Conservation (phyloP, 2,797 vertebrate genomes). For the Pitangus sulphuratus region DNA sequence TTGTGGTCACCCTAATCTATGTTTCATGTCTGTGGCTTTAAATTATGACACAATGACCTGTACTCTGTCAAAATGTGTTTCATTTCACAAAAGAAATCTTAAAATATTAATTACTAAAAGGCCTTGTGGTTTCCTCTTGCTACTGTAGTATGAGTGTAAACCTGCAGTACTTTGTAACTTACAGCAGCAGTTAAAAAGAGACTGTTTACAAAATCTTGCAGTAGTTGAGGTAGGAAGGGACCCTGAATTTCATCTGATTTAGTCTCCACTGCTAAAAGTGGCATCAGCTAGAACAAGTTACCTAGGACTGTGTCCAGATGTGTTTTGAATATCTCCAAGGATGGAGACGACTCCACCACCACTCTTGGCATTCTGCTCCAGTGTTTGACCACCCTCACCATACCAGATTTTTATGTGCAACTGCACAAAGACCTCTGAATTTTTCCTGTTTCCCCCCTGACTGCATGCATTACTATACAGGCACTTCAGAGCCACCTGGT, state of each 20-base stretch:
- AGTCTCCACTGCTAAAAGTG: neutral
- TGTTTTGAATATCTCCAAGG: neutral
- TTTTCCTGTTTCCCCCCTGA: neutral
- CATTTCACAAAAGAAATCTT: neutral
- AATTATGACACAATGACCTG: neutral
- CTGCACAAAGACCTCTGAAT: neutral
- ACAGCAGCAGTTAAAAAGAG: neutral
- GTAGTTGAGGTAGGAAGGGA: neutral
- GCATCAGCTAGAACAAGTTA: neutral
- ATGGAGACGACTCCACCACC: neutral
- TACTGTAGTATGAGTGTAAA: neutral
- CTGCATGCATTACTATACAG: neutral
- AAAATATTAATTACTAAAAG: constrained; percentile 14
- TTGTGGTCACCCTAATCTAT: neutral
- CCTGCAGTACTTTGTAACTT: neutral
- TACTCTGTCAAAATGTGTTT: neutral
- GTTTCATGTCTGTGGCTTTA: constrained; percentile 25
- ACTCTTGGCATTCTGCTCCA: neutral
- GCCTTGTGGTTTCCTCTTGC: neutral
- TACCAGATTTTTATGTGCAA: neutral
- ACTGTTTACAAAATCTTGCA: neutral
- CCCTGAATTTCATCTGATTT: neutral
- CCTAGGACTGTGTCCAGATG: neutral
- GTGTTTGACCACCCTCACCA: neutral
- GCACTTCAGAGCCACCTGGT: neutral